phyloP scores from a whole-genome alignment of 2,797 vertebrate species.

The Anas bahamensis region DNA sequence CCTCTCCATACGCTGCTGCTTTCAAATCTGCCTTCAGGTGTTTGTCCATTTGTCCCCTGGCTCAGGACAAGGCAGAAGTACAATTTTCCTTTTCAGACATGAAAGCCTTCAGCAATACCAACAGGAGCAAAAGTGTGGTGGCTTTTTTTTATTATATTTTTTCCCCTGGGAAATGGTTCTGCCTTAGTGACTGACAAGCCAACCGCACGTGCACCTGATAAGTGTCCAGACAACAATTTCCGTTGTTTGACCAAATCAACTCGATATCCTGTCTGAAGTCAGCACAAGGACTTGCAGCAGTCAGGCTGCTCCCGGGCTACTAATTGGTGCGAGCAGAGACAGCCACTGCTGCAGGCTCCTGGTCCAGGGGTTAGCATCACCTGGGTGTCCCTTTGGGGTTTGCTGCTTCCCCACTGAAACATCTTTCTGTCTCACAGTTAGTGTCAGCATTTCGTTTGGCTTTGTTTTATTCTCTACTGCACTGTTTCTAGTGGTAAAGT shows the following conservation, averaged over 20 bases:
- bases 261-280: neutral
- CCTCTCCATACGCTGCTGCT: neutral
- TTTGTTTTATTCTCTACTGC: neutral
- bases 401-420: neutral
- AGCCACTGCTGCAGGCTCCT: neutral
- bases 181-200: neutral
- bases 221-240: neutral
- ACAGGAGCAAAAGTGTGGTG: neutral
- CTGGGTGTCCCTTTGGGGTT: neutral
- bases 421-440: fast-evolving
- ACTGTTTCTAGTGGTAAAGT: neutral
- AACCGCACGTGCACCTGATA: fast-evolving
- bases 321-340: neutral
- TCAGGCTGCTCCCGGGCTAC: neutral
- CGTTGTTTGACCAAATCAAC: neutral
- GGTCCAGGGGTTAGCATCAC: neutral
- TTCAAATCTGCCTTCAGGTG: neutral
- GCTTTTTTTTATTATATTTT: neutral
- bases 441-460: neutral
- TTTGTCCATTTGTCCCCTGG: neutral
- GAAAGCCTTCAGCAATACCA: neutral
- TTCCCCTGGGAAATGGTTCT: neutral
- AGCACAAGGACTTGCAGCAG: neutral
- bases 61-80: neutral
- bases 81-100: neutral